A percentile compares a stretch with the other conserved stretches of the same genome.
These are phyloP conservation scores for Cataglyphis hispanica DNA, from an alignment of 1,140 invertebrate species.

Conservation along the genomic window DNA sequence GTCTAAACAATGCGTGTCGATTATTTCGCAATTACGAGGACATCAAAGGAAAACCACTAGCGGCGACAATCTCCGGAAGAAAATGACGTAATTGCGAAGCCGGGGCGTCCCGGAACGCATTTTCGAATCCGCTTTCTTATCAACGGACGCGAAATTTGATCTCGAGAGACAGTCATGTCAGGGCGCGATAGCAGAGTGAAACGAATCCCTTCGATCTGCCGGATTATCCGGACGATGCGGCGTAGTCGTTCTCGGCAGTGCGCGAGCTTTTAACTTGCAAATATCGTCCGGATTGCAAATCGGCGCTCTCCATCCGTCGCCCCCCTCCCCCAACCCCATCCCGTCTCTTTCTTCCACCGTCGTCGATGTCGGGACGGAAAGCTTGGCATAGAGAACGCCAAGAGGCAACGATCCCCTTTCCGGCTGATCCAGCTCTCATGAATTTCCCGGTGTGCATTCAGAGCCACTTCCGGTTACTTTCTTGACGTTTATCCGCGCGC, in stretches of 20 bases:
- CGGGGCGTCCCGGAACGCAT: neutral
- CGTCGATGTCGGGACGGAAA: conserved; percentile 42
- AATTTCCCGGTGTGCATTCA: conserved; percentile 69
- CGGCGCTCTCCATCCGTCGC: conserved; percentile 2
- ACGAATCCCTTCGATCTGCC: conserved; percentile 58
- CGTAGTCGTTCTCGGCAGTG: conserved; percentile 25
- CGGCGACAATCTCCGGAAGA: conserved; percentile 42
- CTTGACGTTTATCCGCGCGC: conserved; percentile 60
- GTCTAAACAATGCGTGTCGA: too few relatives aligned
- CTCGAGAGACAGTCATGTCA: conserved; percentile 8
- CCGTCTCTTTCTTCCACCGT: conserved; percentile 6
- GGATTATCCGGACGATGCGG: conserved; percentile 51
- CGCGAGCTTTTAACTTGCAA: conserved; percentile 32
- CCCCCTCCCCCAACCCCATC: neutral
- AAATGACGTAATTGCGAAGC: conserved; percentile 7
- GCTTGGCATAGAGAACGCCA: conserved; percentile 35
- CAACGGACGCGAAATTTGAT: conserved; percentile 41
- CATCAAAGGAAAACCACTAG: conserved; percentile 20
- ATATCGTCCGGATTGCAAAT: conserved; percentile 66
- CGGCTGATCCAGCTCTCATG: conserved; percentile 71
- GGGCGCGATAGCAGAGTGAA: conserved; percentile 9
- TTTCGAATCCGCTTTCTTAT: conserved; percentile 42
- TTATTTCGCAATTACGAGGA: conserved; percentile 16
- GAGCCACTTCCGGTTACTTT: conserved; percentile 71
- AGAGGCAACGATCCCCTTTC: conserved; percentile 66